phyloP scores from a whole-genome alignment of 2,113 vertebrate species.

The Trinectes maculatus region DNA sequence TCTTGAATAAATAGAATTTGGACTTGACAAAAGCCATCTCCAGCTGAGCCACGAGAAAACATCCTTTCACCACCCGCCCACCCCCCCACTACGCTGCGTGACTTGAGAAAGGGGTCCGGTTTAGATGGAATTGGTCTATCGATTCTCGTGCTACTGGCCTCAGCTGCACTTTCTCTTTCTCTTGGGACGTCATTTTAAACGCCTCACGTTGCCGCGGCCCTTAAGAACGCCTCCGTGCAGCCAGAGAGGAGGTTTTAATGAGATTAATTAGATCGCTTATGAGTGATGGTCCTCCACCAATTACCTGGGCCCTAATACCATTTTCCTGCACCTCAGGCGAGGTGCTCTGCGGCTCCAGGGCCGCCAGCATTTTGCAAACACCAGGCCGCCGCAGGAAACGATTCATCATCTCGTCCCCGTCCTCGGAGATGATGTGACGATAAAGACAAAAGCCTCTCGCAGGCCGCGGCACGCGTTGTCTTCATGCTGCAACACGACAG shows the following conservation, averaged over 20 bases:
- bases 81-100: slow-evolving; percentile 49
- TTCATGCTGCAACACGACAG: slow-evolving; percentile 28
- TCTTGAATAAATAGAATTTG: slow-evolving; percentile 80
- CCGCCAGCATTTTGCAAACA: slow-evolving; percentile 38
- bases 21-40: slow-evolving; percentile 76
- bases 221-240: slow-evolving; percentile 31
- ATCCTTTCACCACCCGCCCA: slow-evolving; percentile 64
- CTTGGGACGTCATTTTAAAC: slow-evolving; percentile 40
- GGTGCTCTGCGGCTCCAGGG: slow-evolving; percentile 29
- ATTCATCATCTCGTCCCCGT: slow-evolving; percentile 71
- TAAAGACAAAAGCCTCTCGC: slow-evolving; percentile 73
- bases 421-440: slow-evolving; percentile 67
- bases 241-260: slow-evolving; percentile 67
- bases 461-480: slow-evolving; percentile 32
- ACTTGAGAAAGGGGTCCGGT: slow-evolving; percentile 66
- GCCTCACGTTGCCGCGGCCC: slow-evolving; percentile 16
- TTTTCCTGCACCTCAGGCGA: slow-evolving; percentile 62
- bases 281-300: slow-evolving; percentile 77
- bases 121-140: slow-evolving; percentile 45
- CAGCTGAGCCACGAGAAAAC: slow-evolving; percentile 77
- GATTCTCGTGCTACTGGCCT: slow-evolving; percentile 30
- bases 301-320: slow-evolving; percentile 73
- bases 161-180: slow-evolving; percentile 39
- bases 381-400: slow-evolving; percentile 54
- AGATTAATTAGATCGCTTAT: slow-evolving; percentile 77